Conservation (phyloP, 2,113 vertebrate species). For the Myotis lucifugus region DNA sequence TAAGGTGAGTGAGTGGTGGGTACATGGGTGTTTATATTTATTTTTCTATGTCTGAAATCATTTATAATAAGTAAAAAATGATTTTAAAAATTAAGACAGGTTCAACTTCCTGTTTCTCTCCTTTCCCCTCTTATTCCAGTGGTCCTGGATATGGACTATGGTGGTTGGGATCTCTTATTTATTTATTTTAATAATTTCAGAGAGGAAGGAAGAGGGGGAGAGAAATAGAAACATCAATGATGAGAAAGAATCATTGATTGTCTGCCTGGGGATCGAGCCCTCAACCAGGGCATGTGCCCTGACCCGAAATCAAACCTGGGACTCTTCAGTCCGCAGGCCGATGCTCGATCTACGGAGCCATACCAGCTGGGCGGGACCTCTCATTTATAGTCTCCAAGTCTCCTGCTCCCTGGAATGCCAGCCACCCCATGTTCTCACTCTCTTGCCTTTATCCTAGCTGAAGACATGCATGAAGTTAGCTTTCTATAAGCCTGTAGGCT, state of each 20-base stretch:
- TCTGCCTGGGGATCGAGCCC: too few relatives aligned
- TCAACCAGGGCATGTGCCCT: too few relatives aligned
- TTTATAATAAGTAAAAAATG: not conserved
- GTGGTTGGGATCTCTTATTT: not conserved
- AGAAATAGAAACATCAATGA: too few relatives aligned
- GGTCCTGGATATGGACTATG: not conserved
- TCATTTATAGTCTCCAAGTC: not conserved
- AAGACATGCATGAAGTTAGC: not conserved
- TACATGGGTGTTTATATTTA: not conserved
- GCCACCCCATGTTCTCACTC: not conserved
- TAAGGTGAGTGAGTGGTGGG: not conserved
- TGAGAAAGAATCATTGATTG: too few relatives aligned
- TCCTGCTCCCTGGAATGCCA: not conserved
- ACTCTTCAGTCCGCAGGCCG: too few relatives aligned
- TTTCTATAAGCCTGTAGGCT: not conserved
- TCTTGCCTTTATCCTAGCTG: not conserved
- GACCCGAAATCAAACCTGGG: too few relatives aligned
- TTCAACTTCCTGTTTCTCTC: not conserved
- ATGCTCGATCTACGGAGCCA: too few relatives aligned
- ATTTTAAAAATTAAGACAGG: not conserved
- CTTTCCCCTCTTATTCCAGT: not conserved
- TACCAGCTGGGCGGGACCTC: not conserved
- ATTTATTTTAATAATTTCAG: too few relatives aligned
- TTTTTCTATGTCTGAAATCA: not conserved
- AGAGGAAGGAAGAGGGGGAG: too few relatives aligned